Evolutionary conservation across 2,888 invertebrate genomes (phyloP).

Genomic region (Dastarcus helophoroides): DNA sequence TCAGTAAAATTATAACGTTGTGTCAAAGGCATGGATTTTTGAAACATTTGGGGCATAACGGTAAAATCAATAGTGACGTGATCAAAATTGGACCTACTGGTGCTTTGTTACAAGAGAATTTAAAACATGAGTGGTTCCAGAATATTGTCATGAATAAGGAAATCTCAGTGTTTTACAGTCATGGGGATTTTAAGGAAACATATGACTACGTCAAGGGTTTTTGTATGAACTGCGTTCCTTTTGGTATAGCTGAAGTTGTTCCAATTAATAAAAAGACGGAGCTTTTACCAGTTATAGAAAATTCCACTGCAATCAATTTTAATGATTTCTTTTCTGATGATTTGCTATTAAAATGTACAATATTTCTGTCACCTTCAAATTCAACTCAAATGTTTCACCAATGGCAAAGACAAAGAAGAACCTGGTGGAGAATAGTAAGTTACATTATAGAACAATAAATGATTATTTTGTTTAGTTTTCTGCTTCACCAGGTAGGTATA

Average conservation of each 20-base stretch:
- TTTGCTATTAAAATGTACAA: conserved; percentile 31
- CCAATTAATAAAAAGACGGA: conserved; percentile 3
- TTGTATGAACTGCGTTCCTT: conserved; percentile 34
- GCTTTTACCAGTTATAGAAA: neutral
- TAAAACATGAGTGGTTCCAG: conserved; percentile 45
- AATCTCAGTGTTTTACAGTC: conserved; percentile 37
- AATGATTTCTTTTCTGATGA: conserved; percentile 15
- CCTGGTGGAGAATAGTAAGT: conserved; percentile 75
- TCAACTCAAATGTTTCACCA: conserved; percentile 57
- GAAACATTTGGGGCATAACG: conserved; percentile 13
- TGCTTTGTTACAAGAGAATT: conserved; percentile 40
- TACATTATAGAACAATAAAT: too few relatives aligned
- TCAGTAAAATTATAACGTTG: conserved; percentile 22
- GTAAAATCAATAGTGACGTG: conserved; percentile 12
- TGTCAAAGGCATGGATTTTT: conserved; percentile 24
- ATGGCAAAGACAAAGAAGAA: conserved; percentile 64
- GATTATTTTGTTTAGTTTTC: conserved; percentile 44
- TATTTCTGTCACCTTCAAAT: conserved; percentile 39
- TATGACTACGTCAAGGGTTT: conserved; percentile 32
- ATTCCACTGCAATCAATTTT: conserved; percentile 6
- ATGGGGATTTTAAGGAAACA: conserved; percentile 23
- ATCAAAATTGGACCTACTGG: conserved; percentile 39
- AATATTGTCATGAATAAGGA: conserved; percentile 39
- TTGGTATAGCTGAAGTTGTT: conserved; percentile 37
- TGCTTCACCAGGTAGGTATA: conserved; percentile 59